A percentile compares a stretch with the other conserved stretches of the same genome.
These are phyloP conservation scores for Etheostoma cragini DNA, from an alignment of 2,113 vertebrate species.

Conservation along the genomic window DNA sequence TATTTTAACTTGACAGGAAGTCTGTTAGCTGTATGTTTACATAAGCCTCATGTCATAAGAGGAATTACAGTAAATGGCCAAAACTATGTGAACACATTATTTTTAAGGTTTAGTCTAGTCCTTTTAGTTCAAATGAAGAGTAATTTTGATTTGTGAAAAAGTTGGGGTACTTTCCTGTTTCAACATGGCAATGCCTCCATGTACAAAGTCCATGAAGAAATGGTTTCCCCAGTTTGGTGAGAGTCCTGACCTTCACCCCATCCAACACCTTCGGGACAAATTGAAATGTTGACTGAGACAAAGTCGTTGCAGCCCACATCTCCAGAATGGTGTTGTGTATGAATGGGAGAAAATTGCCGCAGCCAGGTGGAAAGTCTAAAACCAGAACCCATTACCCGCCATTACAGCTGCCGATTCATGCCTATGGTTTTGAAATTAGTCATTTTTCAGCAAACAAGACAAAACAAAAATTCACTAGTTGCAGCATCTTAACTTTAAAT, in stretches of 20 bases:
- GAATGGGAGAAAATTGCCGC: neutral
- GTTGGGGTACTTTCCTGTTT: neutral
- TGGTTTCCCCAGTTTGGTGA: too few relatives aligned
- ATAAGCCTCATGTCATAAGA: neutral
- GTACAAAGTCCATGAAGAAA: too few relatives aligned
- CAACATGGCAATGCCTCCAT: neutral
- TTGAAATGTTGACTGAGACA: neutral
- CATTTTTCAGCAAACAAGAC: neutral
- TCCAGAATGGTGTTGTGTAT: neutral
- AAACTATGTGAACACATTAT: too few relatives aligned
- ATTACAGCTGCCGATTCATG: neutral
- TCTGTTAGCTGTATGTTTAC: neutral
- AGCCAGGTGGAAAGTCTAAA: neutral
- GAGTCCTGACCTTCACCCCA: neutral
- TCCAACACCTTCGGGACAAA: neutral
- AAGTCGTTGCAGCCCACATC: neutral
- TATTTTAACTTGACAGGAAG: neutral
- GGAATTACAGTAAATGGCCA: neutral
- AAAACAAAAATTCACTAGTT: neutral
- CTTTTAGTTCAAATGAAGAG: too few relatives aligned
- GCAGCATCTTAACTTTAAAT: neutral
- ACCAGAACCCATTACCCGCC: neutral
- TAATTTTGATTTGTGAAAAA: too few relatives aligned
- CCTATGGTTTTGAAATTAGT: neutral
- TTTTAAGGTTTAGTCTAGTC: neutral